A percentile compares a stretch with the other conserved stretches of the same genome.
phyloP scores from a whole-genome alignment of 2,888 invertebrate genomes.

The Agonopterix alstromeriana region DNA sequence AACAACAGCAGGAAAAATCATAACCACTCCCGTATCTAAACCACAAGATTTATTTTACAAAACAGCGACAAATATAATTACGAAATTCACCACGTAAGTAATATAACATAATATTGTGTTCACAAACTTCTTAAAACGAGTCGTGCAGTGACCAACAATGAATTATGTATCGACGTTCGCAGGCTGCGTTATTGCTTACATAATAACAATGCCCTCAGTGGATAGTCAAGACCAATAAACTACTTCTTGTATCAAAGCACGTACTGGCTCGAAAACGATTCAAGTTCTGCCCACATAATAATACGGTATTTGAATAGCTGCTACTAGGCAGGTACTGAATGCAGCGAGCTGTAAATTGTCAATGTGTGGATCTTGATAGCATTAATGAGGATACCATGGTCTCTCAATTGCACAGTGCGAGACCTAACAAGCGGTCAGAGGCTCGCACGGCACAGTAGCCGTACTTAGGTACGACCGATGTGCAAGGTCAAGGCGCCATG shows the following conservation, averaged over 20 bases:
- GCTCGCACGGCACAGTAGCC: slow-evolving; percentile 5
- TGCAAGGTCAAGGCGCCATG: slow-evolving; percentile 38
- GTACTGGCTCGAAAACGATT: slow-evolving; percentile 42
- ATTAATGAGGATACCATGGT: slow-evolving; percentile 40
- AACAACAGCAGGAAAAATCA: too few relatives aligned
- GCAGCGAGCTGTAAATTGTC: slow-evolving; percentile 35
- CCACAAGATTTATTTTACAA: not conserved
- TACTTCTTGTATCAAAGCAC: slow-evolving; percentile 60
- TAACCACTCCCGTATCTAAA: too few relatives aligned
- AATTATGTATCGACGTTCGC: slow-evolving; percentile 50
- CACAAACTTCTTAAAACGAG: slow-evolving; percentile 23
- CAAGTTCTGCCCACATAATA: slow-evolving; percentile 50
- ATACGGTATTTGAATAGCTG: slow-evolving; percentile 39
- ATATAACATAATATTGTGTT: slow-evolving; percentile 14
- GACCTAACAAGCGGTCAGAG: slow-evolving; percentile 25
- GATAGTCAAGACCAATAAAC: slow-evolving; percentile 51
- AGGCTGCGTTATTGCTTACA: slow-evolving; percentile 61
- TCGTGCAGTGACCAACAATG: slow-evolving; percentile 52
- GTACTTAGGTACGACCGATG: not conserved
- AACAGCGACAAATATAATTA: not conserved
- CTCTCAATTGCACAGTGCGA: slow-evolving; percentile 31
- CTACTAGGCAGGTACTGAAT: slow-evolving; percentile 13
- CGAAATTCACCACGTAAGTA: not conserved
- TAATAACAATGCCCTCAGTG: slow-evolving; percentile 42
- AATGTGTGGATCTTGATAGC: slow-evolving; percentile 39